Conservation (phyloP, 2,113 vertebrate species). For the Ophthalmolycus amberensis region DNA sequence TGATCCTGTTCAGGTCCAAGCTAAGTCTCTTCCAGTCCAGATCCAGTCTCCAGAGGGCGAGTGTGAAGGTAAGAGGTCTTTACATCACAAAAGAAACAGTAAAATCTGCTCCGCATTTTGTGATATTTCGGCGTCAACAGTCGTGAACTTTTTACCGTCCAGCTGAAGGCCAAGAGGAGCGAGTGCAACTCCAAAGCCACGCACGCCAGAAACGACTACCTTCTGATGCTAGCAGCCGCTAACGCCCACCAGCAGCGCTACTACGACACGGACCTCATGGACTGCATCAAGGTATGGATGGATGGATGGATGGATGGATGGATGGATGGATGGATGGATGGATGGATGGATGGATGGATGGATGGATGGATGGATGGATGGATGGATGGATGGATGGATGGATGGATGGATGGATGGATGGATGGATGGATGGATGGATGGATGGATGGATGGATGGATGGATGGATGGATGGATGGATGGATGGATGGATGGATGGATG, state of each 20-base stretch:
- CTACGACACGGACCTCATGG: constrained; percentile 91
- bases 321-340: too few species aligned
- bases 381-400: not conserved
- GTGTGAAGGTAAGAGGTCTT: constrained; percentile 89
- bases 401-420: too few species aligned
- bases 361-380: too few species aligned
- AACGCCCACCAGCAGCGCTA: constrained; percentile 97
- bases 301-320: accelerated
- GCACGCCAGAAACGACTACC: constrained; percentile 95
- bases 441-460: not conserved
- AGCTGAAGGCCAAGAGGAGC: constrained; percentile 96
- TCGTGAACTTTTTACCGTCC: constrained; percentile 2
- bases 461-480: accelerated
- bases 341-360: not conserved
- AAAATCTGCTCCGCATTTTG: not conserved
- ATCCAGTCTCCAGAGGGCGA: constrained; percentile 99
- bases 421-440: not conserved
- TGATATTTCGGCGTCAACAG: not conserved
- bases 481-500: not conserved
- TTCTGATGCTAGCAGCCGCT: constrained; percentile 94
- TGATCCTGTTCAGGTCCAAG: constrained; percentile 89
- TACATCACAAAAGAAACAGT: not conserved
- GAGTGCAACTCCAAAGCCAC: constrained; percentile 97
- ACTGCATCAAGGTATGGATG: constrained; percentile 85
- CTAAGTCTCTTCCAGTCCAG: constrained; percentile 98